These are phyloP conservation scores for Capitella teleta DNA, from an alignment of 1,140 invertebrate species.

Conservation along the genomic window DNA sequence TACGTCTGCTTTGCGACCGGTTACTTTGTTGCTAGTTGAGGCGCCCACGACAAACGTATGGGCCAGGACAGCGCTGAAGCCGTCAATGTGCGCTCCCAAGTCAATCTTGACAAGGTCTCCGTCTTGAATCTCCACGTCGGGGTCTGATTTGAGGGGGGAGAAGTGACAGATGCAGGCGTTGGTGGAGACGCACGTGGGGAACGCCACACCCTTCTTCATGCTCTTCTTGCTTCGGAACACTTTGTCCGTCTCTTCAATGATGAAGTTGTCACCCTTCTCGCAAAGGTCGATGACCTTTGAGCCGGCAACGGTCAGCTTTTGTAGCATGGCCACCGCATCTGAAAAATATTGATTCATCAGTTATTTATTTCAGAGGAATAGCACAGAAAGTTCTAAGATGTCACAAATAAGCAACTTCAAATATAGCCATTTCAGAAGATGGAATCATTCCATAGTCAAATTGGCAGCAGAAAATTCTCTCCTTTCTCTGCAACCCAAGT, in stretches of 20 bases:
- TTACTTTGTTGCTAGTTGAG: constrained; percentile 48
- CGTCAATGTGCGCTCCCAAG: constrained; percentile 95
- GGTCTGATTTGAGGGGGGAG: constrained; percentile 86
- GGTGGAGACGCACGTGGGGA: constrained; percentile 95
- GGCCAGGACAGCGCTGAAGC: constrained; percentile 94
- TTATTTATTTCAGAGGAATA: no score
- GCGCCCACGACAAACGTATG: constrained; percentile 88
- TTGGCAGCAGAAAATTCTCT: neutral
- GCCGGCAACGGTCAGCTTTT: constrained; percentile 44
- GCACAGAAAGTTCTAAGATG: neutral
- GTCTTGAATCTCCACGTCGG: constrained; percentile 74
- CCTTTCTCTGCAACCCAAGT: neutral
- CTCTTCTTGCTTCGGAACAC: constrained; percentile 98
- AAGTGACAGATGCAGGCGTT: constrained; percentile 99
- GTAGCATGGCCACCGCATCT: neutral
- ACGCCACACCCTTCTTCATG: constrained; percentile 85
- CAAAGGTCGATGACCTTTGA: constrained; percentile 85
- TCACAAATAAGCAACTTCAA: neutral
- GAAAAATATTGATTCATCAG: neutral
- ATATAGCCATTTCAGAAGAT: neutral
- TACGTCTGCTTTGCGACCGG: constrained; percentile 88
- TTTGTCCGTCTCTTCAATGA: constrained; percentile 85
- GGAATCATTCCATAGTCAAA: neutral
- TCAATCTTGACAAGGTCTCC: constrained; percentile 98
- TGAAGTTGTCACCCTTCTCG: constrained; percentile 75